Conservation (phyloP, 2,113 vertebrate species). For the Mesocricetus auratus region DNA sequence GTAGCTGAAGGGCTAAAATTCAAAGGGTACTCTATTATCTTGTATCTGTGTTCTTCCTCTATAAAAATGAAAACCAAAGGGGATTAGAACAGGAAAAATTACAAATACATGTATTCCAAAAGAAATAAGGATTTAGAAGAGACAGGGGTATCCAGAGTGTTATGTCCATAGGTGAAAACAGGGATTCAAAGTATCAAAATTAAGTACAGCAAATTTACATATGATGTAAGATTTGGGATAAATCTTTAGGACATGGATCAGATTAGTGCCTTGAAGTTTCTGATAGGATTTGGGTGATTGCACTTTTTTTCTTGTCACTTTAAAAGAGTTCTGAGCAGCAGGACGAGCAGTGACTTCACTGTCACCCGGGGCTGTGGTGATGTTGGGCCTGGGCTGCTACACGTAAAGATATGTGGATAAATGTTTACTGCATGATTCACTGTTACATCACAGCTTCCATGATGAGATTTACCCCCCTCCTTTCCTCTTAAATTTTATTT, state of each 20-base stretch:
- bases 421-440: neutral
- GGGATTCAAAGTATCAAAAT: neutral
- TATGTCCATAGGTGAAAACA: neutral
- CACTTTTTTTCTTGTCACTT: neutral
- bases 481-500: neutral
- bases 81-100: neutral
- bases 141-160: neutral
- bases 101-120: conserved; percentile 7
- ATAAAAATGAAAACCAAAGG: neutral
- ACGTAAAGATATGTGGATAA: neutral
- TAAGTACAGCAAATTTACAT: conserved; percentile 1
- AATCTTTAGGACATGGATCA: neutral
- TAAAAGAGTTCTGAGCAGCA: neutral
- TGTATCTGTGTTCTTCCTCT: neutral
- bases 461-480: neutral
- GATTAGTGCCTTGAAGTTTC: neutral
- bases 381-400: neutral
- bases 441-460: neutral
- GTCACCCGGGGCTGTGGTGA: neutral
- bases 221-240: neutral
- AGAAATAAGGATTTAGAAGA: neutral
- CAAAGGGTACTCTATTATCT: neutral
- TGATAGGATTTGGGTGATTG: neutral
- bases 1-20: neutral
- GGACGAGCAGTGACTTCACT: neutral